A percentile compares a stretch with the other conserved stretches of the same genome.
Evolutionary conservation across 1,140 invertebrate species (phyloP).

Genomic region (Planococcus citri): DNA sequence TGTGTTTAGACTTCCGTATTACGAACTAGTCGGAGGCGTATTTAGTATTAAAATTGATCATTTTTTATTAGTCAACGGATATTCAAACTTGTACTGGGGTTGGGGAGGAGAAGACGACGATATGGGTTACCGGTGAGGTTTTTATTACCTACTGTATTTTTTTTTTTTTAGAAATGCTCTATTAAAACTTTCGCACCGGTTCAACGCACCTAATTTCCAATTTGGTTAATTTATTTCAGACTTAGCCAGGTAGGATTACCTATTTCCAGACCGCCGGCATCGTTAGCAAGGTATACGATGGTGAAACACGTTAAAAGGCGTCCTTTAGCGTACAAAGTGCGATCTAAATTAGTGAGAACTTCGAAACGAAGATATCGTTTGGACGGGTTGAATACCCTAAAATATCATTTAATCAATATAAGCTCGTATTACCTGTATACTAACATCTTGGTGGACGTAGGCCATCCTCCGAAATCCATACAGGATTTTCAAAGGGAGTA

Average conservation of each 20-base stretch:
- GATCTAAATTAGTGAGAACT: conserved; percentile 36
- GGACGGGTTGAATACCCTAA: conserved; percentile 41
- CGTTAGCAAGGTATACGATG: conserved; percentile 41
- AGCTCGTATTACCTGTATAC: conserved; percentile 35
- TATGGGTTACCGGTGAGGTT: conserved; percentile 41
- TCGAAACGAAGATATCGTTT: conserved; percentile 36
- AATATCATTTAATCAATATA: conserved; percentile 34
- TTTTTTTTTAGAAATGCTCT: neutral
- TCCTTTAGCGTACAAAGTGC: conserved; percentile 35
- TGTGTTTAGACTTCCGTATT: conserved; percentile 41
- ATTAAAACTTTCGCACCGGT: too few relatives aligned
- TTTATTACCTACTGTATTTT: too few relatives aligned
- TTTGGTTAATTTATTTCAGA: too few relatives aligned
- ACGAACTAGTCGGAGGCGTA: conserved; percentile 48
- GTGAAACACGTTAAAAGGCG: conserved; percentile 38
- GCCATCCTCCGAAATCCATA: conserved; percentile 33
- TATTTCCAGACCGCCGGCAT: conserved; percentile 36
- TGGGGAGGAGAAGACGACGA: conserved; percentile 56
- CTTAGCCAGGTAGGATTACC: conserved; percentile 35
- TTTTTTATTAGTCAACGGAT: conserved; percentile 50
- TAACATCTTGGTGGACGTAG: conserved; percentile 38
- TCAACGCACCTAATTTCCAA: too few relatives aligned
- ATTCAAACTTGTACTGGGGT: conserved; percentile 56
- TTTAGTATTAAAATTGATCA: conserved; percentile 44
- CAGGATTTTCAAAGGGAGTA: conserved; percentile 19